A percentile compares a stretch with the other conserved stretches of the same genome.
These are phyloP conservation scores for Agrochola litura DNA, from an alignment of 2,888 invertebrate species.

Conservation along the genomic window DNA sequence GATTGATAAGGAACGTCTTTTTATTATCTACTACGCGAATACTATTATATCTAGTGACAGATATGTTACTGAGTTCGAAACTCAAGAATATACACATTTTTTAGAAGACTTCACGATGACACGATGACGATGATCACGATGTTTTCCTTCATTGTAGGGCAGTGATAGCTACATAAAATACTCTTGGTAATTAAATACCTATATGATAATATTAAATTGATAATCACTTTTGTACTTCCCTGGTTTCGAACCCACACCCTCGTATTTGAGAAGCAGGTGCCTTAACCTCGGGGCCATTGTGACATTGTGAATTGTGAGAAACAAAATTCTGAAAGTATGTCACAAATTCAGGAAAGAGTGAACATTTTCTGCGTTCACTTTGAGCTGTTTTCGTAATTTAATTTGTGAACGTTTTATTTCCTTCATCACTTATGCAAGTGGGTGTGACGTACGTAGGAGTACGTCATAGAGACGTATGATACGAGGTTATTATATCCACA, in stretches of 20 bases:
- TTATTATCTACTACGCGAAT: not conserved
- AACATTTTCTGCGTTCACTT: not conserved
- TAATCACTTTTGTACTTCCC: not conserved
- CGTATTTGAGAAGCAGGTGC: not conserved
- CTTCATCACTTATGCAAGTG: constrained; percentile 60
- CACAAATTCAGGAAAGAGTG: constrained; percentile 8
- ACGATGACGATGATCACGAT: not conserved
- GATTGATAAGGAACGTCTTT: not conserved
- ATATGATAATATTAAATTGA: not conserved
- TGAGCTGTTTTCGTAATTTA: constrained; percentile 23
- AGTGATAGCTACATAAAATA: not conserved
- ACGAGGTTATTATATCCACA: constrained; percentile 63
- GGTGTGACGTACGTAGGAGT: not conserved
- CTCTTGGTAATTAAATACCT: not conserved
- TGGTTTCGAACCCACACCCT: not conserved
- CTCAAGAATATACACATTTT: not conserved
- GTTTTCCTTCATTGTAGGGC: not conserved
- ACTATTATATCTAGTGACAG: not conserved
- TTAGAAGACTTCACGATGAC: not conserved
- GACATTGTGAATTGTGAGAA: not conserved
- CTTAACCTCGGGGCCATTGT: too few relatives aligned
- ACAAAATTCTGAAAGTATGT: not conserved
- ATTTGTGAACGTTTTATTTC: constrained; percentile 30
- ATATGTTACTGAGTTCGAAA: not conserved
- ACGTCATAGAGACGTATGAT: constrained; percentile 34